Base-by-base conservation (phyloP, 92 coral and sea anemone species). In the Plumapathes pennacea region DNA sequence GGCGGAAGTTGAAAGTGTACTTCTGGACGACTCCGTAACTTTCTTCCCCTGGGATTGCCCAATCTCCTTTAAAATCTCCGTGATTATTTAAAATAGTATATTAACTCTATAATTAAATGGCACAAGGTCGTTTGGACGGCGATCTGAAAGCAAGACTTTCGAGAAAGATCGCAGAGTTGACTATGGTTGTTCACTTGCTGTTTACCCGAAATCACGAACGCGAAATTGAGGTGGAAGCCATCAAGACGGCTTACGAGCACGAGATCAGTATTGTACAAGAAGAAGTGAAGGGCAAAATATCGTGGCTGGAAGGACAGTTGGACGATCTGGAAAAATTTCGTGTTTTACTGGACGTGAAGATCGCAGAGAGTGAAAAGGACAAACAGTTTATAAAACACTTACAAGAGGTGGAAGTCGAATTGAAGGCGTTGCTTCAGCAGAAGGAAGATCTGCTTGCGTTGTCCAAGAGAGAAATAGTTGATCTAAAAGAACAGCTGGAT, bases 161-260 rank as follows among this genome's bases (percentile, higher is more conserved):
- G 4, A 82, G 96, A 38, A 94, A 94, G 60, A 81, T 94, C 6
- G 96, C 90, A 21, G 99, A 94, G 62, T 62, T 94, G 12, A 94
- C 88, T 8, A 88, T 83, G 84, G 96, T 94, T 23, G 95, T 88
- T 23, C 99, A 94, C 48, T 72, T 89, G 62, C 43, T 94, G 39
- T 94, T 94, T 61, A 84, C 96, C 29, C 79, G 99, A 47, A 94
- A 94, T 62, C 99, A 94, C 43, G 99, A 94, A 54, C 80, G 90
- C 20, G 99, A 94, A 48, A 60, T 94, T 8, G 99, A 94, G 48
- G 69, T 94, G 5, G 88, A 76, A 30, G 90, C 99, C 10, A 62
- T 87, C 41, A 94, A 81, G 71, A 80, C 83, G 20, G 94, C 84
- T 2, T 94, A 85, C 50, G 92, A 83, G 25, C 68, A 85, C 25